Evolutionary conservation across 2,888 invertebrate genomes (phyloP), one percentile per base, ranked within the genome.

Genomic region (Homarus gammarus): DNA sequence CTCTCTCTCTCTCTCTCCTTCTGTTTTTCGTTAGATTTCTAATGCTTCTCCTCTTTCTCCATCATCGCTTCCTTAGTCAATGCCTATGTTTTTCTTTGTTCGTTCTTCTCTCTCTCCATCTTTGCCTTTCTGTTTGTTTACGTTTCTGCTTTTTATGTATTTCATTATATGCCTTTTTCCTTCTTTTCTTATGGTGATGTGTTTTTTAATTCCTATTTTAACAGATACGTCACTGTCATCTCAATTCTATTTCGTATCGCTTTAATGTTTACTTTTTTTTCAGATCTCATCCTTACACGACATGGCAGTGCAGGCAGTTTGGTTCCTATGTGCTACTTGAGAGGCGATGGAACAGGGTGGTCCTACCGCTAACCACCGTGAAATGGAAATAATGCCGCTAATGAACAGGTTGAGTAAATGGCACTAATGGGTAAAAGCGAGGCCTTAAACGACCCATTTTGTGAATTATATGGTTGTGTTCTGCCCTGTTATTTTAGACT

Each of bases 1-100:
- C 81, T 81, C 61, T 81, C 61, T 81, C 81, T 61, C 81, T 61
- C 81, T 81, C 81, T 79, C 79, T 56, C 79, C 49, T 56, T 56
- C 79, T 49, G 49, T 15, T 31, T 78, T 49, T 78, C 51, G 40
- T 27, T 49, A 40, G 40, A 44, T 44, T 27, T 77, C 44, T n/a
- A 36, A n/a, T n/a, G n/a, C 40, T 31, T 77, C 49, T 2, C 49
- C 40, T 40, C 40, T n/a, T n/a, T 40, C 8, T 27, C 22, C 77
- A n/a, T n/a, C n/a, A n/a, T n/a, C n/a, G n/a, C n/a, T n/a, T n/a
- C n/a, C n/a, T n/a, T n/a, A n/a, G n/a, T n/a, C n/a, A n/a, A n/a
- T n/a, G n/a, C n/a, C n/a, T n/a, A n/a, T n/a, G n/a, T n/a, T n/a
- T n/a, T n/a, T n/a, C n/a, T n/a, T n/a, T n/a, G n/a, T n/a, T n/a